Evolutionary conservation across 2,888 invertebrate genomes (phyloP).

Genomic region (Chrysolina haemoptera): DNA sequence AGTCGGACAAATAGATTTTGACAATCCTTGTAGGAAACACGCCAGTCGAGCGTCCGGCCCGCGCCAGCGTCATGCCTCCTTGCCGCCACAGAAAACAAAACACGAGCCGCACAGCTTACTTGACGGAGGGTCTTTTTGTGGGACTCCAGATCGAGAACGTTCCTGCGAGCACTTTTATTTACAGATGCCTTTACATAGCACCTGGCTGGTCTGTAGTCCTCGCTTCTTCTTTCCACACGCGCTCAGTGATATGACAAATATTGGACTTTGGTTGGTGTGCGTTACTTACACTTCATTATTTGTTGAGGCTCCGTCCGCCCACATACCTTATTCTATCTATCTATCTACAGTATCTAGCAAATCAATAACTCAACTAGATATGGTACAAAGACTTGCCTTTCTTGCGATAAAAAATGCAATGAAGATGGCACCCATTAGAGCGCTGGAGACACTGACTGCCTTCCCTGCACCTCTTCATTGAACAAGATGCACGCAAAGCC

Average conservation of each 20-base stretch:
- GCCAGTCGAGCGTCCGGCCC: constrained; percentile 56
- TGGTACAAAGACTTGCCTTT: too few species aligned
- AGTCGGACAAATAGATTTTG: constrained; percentile 1
- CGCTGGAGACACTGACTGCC: too few species aligned
- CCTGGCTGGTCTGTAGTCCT: constrained; percentile 49
- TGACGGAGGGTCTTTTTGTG: constrained; percentile 56
- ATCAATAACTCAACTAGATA: too few species aligned
- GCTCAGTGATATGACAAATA: constrained; percentile 41
- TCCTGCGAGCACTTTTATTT: constrained; percentile 57
- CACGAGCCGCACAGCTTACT: constrained; percentile 53
- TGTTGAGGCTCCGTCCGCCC: constrained; percentile 14
- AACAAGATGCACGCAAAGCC: too few species aligned
- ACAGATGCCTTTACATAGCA: constrained; percentile 56
- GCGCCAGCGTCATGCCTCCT: constrained; percentile 53
- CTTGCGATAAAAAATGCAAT: too few species aligned
- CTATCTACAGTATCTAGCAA: too few species aligned
- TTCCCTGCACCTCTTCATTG: too few species aligned
- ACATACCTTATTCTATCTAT: too few species aligned
- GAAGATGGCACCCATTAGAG: too few species aligned
- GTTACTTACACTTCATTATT: constrained; percentile 23
- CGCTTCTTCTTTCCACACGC: constrained; percentile 21
- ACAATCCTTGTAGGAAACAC: constrained; percentile 49
- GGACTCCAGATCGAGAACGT: constrained; percentile 56
- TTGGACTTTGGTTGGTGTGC: constrained; percentile 36
- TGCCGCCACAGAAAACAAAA: constrained; percentile 52